A percentile compares a stretch with the other conserved stretches of the same genome.
These are phyloP conservation scores for Ranitomeya variabilis DNA, from an alignment of 2,113 vertebrate genomes.

Conservation along the genomic window DNA sequence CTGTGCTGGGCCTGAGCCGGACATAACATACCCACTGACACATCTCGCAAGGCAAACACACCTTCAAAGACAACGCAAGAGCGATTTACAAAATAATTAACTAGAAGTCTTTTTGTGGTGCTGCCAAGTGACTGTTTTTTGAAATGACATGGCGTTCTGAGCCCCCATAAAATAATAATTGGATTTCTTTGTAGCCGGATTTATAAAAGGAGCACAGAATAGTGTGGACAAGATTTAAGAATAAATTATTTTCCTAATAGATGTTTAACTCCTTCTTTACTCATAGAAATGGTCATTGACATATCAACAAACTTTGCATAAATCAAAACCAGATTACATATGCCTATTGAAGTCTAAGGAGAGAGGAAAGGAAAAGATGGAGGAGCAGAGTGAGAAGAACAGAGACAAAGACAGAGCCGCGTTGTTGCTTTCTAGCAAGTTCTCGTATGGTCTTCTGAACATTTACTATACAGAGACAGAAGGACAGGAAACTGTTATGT, in stretches of 20 bases:
- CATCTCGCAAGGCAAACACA: conserved; percentile 31
- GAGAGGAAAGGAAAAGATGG: too few species aligned
- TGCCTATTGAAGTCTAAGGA: too few species aligned
- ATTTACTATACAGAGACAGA: too few species aligned
- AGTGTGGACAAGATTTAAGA: neutral
- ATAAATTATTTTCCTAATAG: conserved; percentile 3
- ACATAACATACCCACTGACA: conserved; percentile 30
- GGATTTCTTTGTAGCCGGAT: conserved; percentile 34
- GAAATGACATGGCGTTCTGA: conserved; percentile 30
- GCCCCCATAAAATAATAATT: conserved; percentile 50
- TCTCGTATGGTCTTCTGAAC: too few species aligned
- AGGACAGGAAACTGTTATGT: too few species aligned
- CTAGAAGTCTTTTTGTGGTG: conserved; percentile 32
- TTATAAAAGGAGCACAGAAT: conserved; percentile 11
- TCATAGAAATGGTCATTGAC: too few species aligned
- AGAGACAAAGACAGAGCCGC: too few species aligned
- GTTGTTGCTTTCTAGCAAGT: too few species aligned
- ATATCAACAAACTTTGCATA: too few species aligned
- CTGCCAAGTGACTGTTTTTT: conserved; percentile 46
- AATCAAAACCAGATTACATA: too few species aligned
- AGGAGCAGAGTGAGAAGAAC: too few species aligned
- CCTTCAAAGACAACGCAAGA: conserved; percentile 44
- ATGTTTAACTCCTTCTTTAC: neutral
- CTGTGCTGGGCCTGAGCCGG: conserved; percentile 31
- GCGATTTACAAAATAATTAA: conserved; percentile 57